Conservation (phyloP, 2,888 invertebrate genomes). For the Macrosoma leucophasiata region DNA sequence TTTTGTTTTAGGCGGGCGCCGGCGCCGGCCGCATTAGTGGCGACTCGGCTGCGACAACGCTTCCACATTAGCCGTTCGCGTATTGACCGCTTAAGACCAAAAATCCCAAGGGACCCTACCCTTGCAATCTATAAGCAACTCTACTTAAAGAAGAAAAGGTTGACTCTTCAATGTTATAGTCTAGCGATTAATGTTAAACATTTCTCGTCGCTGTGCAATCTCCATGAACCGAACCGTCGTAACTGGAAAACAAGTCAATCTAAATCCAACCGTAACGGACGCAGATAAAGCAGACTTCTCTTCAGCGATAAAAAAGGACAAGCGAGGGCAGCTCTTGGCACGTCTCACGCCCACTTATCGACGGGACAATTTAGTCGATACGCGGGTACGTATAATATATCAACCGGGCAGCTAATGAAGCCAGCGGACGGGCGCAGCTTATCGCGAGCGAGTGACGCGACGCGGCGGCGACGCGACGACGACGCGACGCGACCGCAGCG, state of each 20-base stretch:
- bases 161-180: too few species aligned
- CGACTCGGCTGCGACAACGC: slow-evolving; percentile 47
- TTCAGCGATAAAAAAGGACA: background rate
- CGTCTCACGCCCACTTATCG: slow-evolving; percentile 65
- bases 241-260: slow-evolving; percentile 13
- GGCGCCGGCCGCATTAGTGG: slow-evolving; percentile 69
- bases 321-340: slow-evolving; percentile 15
- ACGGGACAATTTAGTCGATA: slow-evolving; percentile 59
- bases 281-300: slow-evolving; percentile 15
- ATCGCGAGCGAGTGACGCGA: slow-evolving; percentile 20
- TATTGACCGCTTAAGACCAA: too few species aligned
- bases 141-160: too few species aligned
- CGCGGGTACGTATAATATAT: slow-evolving; percentile 58
- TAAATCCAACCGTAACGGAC: background rate
- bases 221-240: slow-evolving; percentile 22
- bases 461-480: background rate
- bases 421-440: slow-evolving; percentile 34
- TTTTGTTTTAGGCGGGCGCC: slow-evolving; percentile 67
- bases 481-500: slow-evolving; percentile 4
- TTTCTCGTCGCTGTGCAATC: too few species aligned
- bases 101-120: too few species aligned
- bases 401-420: slow-evolving; percentile 34
- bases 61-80: slow-evolving; percentile 59
- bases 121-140: too few species aligned
- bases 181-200: too few species aligned